These are phyloP conservation scores for Drosophila erecta DNA, from an alignment of 1,140 invertebrate genomes.

Conservation along the genomic window DNA sequence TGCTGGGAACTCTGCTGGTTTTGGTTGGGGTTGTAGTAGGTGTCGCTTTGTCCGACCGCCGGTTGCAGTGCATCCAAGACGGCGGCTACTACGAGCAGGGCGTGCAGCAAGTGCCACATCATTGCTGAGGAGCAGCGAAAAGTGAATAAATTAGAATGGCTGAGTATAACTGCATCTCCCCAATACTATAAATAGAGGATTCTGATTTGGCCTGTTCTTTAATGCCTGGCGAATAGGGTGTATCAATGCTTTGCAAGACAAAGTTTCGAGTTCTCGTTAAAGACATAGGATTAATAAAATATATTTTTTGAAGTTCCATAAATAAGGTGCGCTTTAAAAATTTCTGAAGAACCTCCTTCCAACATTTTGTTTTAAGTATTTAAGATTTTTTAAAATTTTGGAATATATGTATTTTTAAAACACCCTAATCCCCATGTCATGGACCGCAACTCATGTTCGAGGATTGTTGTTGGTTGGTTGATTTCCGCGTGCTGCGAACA, in stretches of 20 bases:
- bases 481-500: conserved; percentile 70
- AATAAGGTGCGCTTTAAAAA: too few species aligned
- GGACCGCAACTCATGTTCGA: conserved; percentile 29
- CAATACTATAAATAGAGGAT: conserved; percentile 39
- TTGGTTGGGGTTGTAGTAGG: conserved; percentile 53
- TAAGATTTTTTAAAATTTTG: too few species aligned
- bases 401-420: neutral
- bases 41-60: conserved; percentile 53
- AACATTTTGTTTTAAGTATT: too few species aligned
- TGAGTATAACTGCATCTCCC: conserved; percentile 18
- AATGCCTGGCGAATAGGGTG: conserved; percentile 24
- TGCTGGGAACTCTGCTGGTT: conserved; percentile 46
- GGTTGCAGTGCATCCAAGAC: conserved; percentile 32
- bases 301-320: too few species aligned
- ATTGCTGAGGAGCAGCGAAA: conserved; percentile 32
- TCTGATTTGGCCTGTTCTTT: conserved; percentile 18
- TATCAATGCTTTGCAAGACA: neutral
- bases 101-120: conserved; percentile 69
- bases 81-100: conserved; percentile 51
- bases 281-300: too few species aligned
- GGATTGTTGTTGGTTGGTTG: conserved; percentile 38
- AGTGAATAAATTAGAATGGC: conserved; percentile 48
- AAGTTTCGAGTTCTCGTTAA: neutral
- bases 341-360: too few species aligned
- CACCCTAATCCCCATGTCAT: conserved; percentile 25